Evolutionary conservation across 2,113 vertebrate species (phyloP).

Genomic region (Neoarius graeffei): DNA sequence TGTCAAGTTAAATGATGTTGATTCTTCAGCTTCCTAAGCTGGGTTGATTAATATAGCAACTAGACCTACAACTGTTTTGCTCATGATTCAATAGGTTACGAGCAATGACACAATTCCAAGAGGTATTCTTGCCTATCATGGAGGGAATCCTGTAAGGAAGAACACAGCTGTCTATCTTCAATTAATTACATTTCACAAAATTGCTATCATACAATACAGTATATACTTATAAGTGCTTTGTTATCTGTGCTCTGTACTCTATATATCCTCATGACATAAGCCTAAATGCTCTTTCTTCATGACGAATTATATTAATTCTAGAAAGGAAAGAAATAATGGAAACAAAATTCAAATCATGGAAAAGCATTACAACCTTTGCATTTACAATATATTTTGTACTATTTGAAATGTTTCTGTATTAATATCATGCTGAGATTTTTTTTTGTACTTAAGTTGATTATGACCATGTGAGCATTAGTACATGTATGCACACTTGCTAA

Average conservation of each 20-base stretch:
- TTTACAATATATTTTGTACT: slow-evolving; percentile 36
- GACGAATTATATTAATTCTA: slow-evolving; percentile 71
- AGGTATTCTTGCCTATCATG: background rate
- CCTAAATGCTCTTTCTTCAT: slow-evolving; percentile 23
- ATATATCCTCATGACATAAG: slow-evolving; percentile 2
- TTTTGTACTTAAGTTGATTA: background rate
- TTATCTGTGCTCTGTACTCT: background rate
- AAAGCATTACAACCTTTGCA: slow-evolving; percentile 42
- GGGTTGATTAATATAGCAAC: background rate
- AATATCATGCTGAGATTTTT: background rate
- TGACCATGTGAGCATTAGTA: background rate
- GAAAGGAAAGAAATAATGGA: slow-evolving; percentile 47
- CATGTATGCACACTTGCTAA: background rate
- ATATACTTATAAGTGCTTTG: slow-evolving; percentile 14
- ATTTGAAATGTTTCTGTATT: background rate
- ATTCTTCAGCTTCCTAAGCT: slow-evolving; percentile 26
- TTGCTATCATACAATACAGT: background rate
- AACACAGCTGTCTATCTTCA: background rate
- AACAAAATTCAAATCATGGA: slow-evolving; percentile 39
- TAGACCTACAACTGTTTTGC: background rate
- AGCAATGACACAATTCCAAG: background rate
- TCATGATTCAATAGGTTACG: slow-evolving; percentile 11
- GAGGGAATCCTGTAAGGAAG: slow-evolving; percentile 12
- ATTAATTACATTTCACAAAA: background rate
- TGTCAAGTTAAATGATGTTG: slow-evolving; percentile 80